A percentile compares a stretch with the other conserved stretches of the same genome.
Conservation (phyloP, 1,140 invertebrate species). For the Mamestra configurata region DNA sequence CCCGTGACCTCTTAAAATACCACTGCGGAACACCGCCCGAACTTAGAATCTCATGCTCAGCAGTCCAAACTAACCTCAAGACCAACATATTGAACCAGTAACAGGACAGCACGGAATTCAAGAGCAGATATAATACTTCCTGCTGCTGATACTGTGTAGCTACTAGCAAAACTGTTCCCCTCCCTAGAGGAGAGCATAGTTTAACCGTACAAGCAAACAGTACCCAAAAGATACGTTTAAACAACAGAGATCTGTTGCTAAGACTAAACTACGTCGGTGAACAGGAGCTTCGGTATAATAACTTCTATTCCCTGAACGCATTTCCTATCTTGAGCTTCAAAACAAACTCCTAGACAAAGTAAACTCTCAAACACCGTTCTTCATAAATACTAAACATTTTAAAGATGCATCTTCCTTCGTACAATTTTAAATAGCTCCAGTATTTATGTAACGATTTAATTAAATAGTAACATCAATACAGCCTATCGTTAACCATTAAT, state of each 20-base stretch:
- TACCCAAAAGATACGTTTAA: constrained; percentile 5
- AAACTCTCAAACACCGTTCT: neutral
- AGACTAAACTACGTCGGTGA: neutral
- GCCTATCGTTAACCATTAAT: too few relatives aligned
- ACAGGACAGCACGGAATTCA: too few relatives aligned
- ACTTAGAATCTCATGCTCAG: too few relatives aligned
- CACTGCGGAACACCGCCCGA: too few relatives aligned
- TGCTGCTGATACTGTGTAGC: neutral
- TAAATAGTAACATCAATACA: too few relatives aligned
- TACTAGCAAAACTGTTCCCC: neutral
- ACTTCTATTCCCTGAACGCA: neutral
- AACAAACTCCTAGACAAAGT: neutral
- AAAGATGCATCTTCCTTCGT: neutral
- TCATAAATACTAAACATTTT: neutral
- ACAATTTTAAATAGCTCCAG: neutral
- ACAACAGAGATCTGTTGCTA: neutral
- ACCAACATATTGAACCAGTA: too few relatives aligned
- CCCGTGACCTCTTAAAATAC: too few relatives aligned
- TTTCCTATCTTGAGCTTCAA: neutral
- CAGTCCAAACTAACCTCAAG: too few relatives aligned
- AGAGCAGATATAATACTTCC: too few relatives aligned
- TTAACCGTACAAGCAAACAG: constrained; percentile 2
- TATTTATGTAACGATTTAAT: too few relatives aligned
- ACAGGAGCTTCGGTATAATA: neutral
- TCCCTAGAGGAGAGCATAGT: neutral